These are phyloP conservation scores for Camponotus pennsylvanicus DNA, from an alignment of 1,140 invertebrate species.

Conservation along the genomic window DNA sequence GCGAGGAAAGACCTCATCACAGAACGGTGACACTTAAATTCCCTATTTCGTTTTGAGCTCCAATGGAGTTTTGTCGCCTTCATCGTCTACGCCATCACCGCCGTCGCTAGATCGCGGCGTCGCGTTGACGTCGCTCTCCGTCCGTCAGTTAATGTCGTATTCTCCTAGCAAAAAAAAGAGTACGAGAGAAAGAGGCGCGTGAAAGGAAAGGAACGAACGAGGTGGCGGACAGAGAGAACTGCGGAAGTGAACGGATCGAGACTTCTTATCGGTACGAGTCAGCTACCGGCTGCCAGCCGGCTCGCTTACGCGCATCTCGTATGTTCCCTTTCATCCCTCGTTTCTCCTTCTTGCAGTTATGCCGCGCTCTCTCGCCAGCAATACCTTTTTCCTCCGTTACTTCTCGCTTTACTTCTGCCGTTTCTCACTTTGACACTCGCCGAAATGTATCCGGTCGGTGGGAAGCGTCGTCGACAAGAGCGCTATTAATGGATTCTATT, in stretches of 20 bases:
- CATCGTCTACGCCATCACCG: slow-evolving; percentile 33
- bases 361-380: not conserved
- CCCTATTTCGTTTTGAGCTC: slow-evolving; percentile 78
- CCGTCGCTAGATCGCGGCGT: not conserved
- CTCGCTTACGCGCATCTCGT: slow-evolving; percentile 66
- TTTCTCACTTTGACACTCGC: slow-evolving; percentile 59
- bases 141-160: slow-evolving; percentile 78
- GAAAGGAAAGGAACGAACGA: slow-evolving; percentile 52
- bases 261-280: slow-evolving; percentile 81
- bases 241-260: slow-evolving; percentile 76
- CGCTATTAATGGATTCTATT: slow-evolving; percentile 83
- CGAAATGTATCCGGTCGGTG: slow-evolving; percentile 65
- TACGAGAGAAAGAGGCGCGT: slow-evolving; percentile 51
- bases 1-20: slow-evolving; percentile 74
- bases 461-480: slow-evolving; percentile 22
- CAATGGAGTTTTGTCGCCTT: slow-evolving; percentile 70
- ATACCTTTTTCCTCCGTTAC: slow-evolving; percentile 39
- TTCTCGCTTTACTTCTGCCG: slow-evolving; percentile 60
- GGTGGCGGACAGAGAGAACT: slow-evolving; percentile 56
- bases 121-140: slow-evolving; percentile 39
- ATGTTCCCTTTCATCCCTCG: slow-evolving; percentile 64
- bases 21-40: slow-evolving; percentile 79
- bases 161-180: slow-evolving; percentile 72
- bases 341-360: slow-evolving; percentile 31
- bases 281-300: slow-evolving; percentile 74